A percentile compares a stretch with the other conserved stretches of the same genome.
These are phyloP conservation scores for Drosophila lutescens DNA, from an alignment of 2,888 invertebrate genomes.

Conservation along the genomic window DNA sequence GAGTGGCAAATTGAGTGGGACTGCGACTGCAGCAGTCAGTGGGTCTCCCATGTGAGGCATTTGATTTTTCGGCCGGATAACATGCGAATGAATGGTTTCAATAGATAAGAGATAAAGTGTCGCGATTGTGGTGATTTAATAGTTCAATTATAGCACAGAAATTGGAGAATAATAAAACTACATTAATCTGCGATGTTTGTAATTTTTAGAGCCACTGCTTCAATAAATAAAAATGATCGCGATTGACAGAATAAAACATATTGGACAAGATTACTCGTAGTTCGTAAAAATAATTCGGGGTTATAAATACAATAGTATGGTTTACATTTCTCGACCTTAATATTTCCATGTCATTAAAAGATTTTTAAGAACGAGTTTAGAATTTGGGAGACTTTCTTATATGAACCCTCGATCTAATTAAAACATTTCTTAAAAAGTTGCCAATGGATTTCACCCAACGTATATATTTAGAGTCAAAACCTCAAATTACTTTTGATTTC, in stretches of 20 bases:
- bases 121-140: constrained; percentile 8
- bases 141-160: constrained; percentile 1
- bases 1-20: constrained; percentile 61
- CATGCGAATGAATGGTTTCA: constrained; percentile 16
- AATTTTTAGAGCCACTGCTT: too few species aligned
- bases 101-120: constrained; percentile 17
- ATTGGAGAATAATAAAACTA: background rate
- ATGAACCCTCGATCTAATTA: too few species aligned
- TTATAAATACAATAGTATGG: too few species aligned
- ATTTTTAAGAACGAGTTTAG: too few species aligned
- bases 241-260: too few species aligned
- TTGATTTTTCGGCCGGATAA: constrained; percentile 20
- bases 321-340: too few species aligned
- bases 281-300: too few species aligned
- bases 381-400: too few species aligned
- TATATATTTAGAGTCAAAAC: background rate
- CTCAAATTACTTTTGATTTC: background rate
- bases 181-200: background rate
- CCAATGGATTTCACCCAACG: background rate
- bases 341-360: too few species aligned
- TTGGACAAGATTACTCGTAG: too few species aligned
- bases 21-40: constrained; percentile 19
- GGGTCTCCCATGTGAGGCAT: constrained; percentile 4
- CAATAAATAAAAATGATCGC: too few species aligned
- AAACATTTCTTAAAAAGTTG: too few species aligned